A percentile compares a stretch with the other conserved stretches of the same genome.
Conservation (phyloP, 2,888 invertebrate species). For the Andrena hattorfiana region DNA sequence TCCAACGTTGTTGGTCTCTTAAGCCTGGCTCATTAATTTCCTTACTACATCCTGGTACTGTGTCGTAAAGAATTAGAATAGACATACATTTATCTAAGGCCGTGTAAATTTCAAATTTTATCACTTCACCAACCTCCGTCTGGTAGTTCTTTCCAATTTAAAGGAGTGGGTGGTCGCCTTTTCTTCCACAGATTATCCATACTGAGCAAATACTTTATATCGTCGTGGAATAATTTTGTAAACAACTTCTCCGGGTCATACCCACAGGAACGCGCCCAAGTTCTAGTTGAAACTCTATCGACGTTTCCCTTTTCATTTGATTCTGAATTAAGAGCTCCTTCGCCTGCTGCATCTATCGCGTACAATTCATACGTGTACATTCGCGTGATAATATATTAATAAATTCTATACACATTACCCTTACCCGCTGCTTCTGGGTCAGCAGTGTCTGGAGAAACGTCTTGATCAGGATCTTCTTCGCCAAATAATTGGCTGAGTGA, state of each 20-base stretch:
- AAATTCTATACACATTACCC: slow-evolving; percentile 17
- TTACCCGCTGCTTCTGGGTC: slow-evolving; percentile 95
- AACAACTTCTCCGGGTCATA: slow-evolving; percentile 95
- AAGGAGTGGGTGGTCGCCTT: slow-evolving; percentile 93
- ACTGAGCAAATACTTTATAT: slow-evolving; percentile 96
- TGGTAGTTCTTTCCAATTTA: slow-evolving; percentile 89
- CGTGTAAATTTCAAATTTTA: background rate
- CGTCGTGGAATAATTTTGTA: slow-evolving; percentile 96
- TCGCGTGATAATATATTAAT: background rate
- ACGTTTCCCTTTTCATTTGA: slow-evolving; percentile 86
- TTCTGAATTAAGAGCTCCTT: slow-evolving; percentile 86
- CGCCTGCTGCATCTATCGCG: slow-evolving; percentile 86
- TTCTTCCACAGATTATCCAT: slow-evolving; percentile 99
- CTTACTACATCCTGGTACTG: slow-evolving; percentile 86
- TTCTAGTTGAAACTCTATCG: slow-evolving; percentile 89
- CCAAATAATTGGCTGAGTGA: slow-evolving; percentile 96
- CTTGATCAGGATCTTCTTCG: slow-evolving; percentile 97
- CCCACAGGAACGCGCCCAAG: slow-evolving; percentile 94
- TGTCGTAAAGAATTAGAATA: slow-evolving; percentile 17
- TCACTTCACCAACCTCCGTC: slow-evolving; percentile 81
- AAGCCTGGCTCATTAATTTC: slow-evolving; percentile 86
- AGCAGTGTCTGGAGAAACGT: slow-evolving; percentile 98
- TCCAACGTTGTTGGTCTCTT: slow-evolving; percentile 93
- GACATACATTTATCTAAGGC: slow-evolving; percentile 2
- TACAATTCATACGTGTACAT: background rate